Evolutionary conservation across 1,140 invertebrate genomes (phyloP).

Genomic region (Bombus waltoni): DNA sequence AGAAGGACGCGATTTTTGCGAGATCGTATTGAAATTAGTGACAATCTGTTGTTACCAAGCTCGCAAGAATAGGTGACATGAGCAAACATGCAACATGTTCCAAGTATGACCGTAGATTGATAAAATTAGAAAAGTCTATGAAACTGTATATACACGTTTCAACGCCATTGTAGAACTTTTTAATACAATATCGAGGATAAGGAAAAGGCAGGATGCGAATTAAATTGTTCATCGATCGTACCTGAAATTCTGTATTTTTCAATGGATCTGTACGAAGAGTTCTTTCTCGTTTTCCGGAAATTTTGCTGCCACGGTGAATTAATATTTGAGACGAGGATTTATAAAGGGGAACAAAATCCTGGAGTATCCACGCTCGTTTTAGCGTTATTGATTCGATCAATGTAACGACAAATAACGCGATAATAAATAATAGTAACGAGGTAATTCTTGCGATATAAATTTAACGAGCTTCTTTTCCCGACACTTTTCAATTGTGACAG

Average conservation of each 20-base stretch:
- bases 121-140: too few species aligned
- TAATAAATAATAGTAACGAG: not conserved
- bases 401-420: not conserved
- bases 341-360: not conserved
- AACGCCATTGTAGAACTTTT: too few species aligned
- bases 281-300: not conserved
- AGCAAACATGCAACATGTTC: too few species aligned
- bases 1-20: too few species aligned
- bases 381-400: not conserved
- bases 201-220: not conserved
- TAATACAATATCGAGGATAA: too few species aligned
- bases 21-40: too few species aligned
- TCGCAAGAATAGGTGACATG: too few species aligned
- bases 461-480: not conserved
- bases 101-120: too few species aligned
- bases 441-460: not conserved
- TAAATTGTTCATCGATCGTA: not conserved
- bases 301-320: not conserved
- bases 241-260: not conserved
- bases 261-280: not conserved
- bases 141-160: too few species aligned
- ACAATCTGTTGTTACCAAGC: too few species aligned
- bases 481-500: not conserved
- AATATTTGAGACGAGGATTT: not conserved
- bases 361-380: not conserved